Base-by-base conservation (phyloP, 92 coral and sea anemone genomes). In the Hydrozoanthus gracilis region DNA sequence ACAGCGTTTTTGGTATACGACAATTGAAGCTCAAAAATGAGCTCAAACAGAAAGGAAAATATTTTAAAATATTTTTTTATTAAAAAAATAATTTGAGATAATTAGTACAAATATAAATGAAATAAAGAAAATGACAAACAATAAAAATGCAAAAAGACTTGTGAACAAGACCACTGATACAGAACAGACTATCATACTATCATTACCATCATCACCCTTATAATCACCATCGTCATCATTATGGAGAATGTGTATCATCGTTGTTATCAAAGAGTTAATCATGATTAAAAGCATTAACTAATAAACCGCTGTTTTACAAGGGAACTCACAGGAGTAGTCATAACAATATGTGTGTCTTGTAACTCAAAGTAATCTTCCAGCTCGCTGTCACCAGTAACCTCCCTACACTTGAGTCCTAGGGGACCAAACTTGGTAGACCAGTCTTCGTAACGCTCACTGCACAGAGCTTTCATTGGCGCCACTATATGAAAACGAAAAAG, bases 401-500 rank as follows among this genome's bases (percentile, higher is more conserved):
- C 99, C 74, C 89, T 97, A 56, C 99, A 97, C 83, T 88, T 93
- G 76, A 97, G 86, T 15, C 98, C 99, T 67, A 97, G 88, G 12
- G 94, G 90, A 17, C 90, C 93, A 80, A 97, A 97, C 86, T 97
- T 97, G 58, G 77, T 45, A 8, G 94, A 75, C 99, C 99, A 97
- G 88, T 97, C 99, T 5, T 87, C 88, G 83, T 88, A 92, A 45
- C 99, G 89, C 65, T 97, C 99, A 73, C 98, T 97, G 66, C 99
- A 97, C 39, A 97, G 72, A n/a, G 99, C 99, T 87, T 97, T 97
- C 99, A 97, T 97, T 44, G 99, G 99, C 6, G 99, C 99, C 99
- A 97, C 99, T 95, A 5, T 3, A 74, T 71, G 8, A 18, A 15
- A 66, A 87, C 48, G 14, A 71, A 27, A 27, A 16, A 11, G 15